These are phyloP conservation scores for Oreochromis tanganicae DNA, from an alignment of 2,113 vertebrate genomes.

Conservation along the genomic window DNA sequence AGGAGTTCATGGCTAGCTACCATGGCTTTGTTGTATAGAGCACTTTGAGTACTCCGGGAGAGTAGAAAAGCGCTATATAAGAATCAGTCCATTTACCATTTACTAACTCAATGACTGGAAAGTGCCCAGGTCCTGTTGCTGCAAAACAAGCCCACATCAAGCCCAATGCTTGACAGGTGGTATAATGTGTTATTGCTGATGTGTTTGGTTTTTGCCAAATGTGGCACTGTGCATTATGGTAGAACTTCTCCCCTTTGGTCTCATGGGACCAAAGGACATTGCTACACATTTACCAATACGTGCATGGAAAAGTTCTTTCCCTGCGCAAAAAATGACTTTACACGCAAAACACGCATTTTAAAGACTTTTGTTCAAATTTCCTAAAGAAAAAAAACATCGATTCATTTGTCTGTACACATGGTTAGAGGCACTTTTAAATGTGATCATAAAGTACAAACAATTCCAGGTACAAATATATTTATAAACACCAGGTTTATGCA, in stretches of 20 bases:
- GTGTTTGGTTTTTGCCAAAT: neutral
- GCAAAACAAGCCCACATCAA: neutral
- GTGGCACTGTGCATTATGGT: neutral
- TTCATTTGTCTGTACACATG: neutral
- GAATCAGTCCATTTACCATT: no score
- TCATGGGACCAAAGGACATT: neutral
- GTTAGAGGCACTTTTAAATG: neutral
- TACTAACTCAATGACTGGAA: neutral
- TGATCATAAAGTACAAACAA: neutral
- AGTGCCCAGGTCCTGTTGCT: neutral
- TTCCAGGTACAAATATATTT: neutral
- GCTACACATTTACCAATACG: neutral
- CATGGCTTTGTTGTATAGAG: no score
- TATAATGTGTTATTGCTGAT: neutral
- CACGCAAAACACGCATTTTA: neutral
- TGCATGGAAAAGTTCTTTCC: neutral
- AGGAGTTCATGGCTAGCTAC: neutral
- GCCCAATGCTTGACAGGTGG: neutral
- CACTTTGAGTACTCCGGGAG: no score
- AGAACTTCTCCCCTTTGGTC: neutral
- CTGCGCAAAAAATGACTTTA: neutral
- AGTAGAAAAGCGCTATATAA: no score
- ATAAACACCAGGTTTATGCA: neutral
- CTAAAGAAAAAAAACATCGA: neutral
- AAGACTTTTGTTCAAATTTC: neutral